Base-by-base conservation (phyloP, 2,888 invertebrate species). In the Troglohyphantes excavatus region DNA sequence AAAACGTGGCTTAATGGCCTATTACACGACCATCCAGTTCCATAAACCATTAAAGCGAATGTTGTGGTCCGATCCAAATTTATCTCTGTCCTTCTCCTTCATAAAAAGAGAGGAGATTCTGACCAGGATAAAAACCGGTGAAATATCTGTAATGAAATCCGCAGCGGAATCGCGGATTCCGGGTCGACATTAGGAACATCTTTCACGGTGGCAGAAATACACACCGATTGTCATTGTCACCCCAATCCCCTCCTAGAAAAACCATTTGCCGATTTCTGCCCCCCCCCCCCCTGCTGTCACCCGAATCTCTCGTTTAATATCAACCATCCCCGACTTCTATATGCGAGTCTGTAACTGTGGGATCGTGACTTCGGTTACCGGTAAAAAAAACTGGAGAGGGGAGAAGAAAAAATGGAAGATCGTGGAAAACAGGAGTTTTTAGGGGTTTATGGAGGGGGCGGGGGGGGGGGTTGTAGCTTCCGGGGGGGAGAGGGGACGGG, bases 281-380 rank as follows among this genome's bases (percentile, higher is more conserved):
- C 39, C 17, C 23, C 33, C 59, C 23, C 29, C 61, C 29, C 67
- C 17, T 46, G 27, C 67, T 65, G 65, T 65, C 82, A 68, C 21
- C 46, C 65, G 27, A 33, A 21, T 61, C 85, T 73, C 78, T 86
- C 76, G 59, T 78, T 86, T 86, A 86, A 86, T 86, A 86, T 78
- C 85, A 67, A 39, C 63, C 61, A 17, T 59, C 63, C 59, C 67
- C 46, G 53, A 63, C 63, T 75, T 75, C 76, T 29, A 53, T 61
- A 53, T 76, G 61, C 53, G 1, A 39, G 73, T 65, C 76, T 43
- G 23, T n/a, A 39, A 9, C 19, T 72, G 59, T 23, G 21, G 29
- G 59, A 61, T 76, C 29, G 23, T 53, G 21, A 67, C 73, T n/a
- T 2, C 17, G 23, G 17, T 65, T 27, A 3, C 65, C 65, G 11